These are phyloP conservation scores for Dipodomys merriami DNA, from an alignment of 2,113 vertebrate species.

Conservation along the genomic window DNA sequence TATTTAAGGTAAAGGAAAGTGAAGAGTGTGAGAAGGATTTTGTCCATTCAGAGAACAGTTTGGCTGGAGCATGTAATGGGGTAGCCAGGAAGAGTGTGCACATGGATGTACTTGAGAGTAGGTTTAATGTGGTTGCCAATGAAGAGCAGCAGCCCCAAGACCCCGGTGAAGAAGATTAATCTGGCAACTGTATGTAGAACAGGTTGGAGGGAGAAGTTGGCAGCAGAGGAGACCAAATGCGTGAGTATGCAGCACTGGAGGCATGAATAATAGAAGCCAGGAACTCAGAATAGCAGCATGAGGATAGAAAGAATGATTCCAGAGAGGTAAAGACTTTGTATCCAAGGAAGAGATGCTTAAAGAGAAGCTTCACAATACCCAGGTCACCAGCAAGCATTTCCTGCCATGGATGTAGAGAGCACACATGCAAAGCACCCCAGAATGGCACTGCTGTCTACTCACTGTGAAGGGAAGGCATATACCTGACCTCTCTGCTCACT, in stretches of 20 bases:
- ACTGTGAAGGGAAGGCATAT: neutral
- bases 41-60: neutral
- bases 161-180: neutral
- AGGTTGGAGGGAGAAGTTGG: neutral
- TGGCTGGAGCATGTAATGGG: neutral
- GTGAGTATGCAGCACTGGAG: fast-evolving
- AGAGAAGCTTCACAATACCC: neutral
- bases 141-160: neutral
- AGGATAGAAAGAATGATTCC: neutral
- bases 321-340: neutral
- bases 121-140: neutral
- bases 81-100: neutral
- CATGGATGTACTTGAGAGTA: neutral
- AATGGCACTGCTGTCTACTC: neutral
- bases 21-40: neutral
- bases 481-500: neutral
- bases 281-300: neutral
- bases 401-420: neutral
- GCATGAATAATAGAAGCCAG: neutral
- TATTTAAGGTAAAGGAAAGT: neutral
- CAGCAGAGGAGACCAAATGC: neutral
- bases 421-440: neutral
- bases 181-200: neutral
- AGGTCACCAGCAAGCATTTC: neutral
- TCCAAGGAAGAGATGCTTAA: neutral